Conservation (phyloP, 2,797 vertebrate species). For the Gadopsis marmoratus region DNA sequence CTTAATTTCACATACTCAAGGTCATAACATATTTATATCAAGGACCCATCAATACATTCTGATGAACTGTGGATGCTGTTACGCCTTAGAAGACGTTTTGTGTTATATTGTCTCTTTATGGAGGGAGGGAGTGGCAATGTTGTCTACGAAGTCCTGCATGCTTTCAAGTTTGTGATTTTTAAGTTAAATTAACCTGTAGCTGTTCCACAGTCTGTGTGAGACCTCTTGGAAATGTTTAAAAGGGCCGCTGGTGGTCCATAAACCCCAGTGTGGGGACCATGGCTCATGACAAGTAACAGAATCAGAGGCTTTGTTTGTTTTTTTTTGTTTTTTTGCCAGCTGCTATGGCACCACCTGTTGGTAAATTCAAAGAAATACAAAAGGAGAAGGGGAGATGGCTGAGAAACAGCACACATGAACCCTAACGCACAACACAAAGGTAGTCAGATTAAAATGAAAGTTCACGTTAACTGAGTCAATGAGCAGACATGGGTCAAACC, state of each 20-base stretch:
- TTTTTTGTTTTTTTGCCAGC: conserved; percentile 16
- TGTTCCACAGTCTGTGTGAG: not conserved
- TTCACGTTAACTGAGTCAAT: not conserved
- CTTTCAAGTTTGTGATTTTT: not conserved
- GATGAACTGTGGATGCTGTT: not conserved
- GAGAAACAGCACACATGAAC: not conserved
- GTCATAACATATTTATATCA: conserved; percentile 18
- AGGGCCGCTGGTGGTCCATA: conserved; percentile 24
- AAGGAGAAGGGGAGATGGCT: not conserved
- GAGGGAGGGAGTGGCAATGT: not conserved
- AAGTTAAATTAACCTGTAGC: conserved; percentile 1
- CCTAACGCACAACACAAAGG: not conserved
- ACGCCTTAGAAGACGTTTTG: not conserved
- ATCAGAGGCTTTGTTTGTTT: conserved; percentile 18
- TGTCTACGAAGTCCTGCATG: conserved; percentile 12
- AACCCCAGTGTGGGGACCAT: conserved; percentile 4
- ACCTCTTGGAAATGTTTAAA: conserved; percentile 18
- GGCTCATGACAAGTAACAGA: conserved; percentile 16
- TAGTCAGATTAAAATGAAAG: not conserved
- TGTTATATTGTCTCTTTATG: not conserved
- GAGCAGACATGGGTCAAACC: not conserved
- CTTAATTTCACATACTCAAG: conserved; percentile 2
- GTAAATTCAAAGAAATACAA: conserved; percentile 39
- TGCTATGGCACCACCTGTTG: conserved; percentile 68
- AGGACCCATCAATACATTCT: conserved; percentile 1